Base-by-base conservation (phyloP, 2,888 invertebrate genomes). In the Troides oblongomaculatus region DNA sequence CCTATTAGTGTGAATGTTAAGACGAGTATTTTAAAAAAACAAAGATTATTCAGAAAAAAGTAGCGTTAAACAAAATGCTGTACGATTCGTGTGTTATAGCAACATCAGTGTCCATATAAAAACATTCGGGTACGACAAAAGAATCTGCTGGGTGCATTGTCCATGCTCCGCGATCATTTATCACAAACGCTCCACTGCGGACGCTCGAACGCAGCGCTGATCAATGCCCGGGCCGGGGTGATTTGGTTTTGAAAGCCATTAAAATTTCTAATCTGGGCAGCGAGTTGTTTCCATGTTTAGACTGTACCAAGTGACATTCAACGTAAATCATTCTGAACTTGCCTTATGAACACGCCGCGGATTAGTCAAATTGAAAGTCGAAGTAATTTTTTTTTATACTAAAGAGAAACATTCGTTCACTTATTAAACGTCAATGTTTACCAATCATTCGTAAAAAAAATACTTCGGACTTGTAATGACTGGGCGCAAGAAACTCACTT, bases 61-160 rank as follows among this genome's bases (percentile, higher is more conserved):
- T 46, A 2, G 12, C 10, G 21, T n/a, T n/a, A 3, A 25, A 53
- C 59, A 63, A 63, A 60, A 60, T 61, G 64, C n/a, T 25, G 64
- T 57, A 56, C 43, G 61, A 61, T 50, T 56, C 81, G 79, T 84
- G 84, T 84, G 87, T 84, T 82, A 83, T 83, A 83, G 82, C 80
- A 86, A 86, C 88, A 88, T 87, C 87, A 83, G 81, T 84, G 89
- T 86, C 87, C 88, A 85, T 87, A 91, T 89, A 92, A 91, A 92
- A 91, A 91, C 80, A 80, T 83, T 78, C 79, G 80, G 79, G 82
- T 81, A 81, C 84, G 82, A 90, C 90, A 92, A 92, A 91, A 89
- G 92, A 91, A 89, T 92, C 85, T 87, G 89, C 90, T 88, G 84
- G 83, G 81, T 86, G 87, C 85, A 90, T 92, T 92, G 92, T 92